Conservation (phyloP, 2,113 vertebrate genomes). For the Coptodon rendalli region DNA sequence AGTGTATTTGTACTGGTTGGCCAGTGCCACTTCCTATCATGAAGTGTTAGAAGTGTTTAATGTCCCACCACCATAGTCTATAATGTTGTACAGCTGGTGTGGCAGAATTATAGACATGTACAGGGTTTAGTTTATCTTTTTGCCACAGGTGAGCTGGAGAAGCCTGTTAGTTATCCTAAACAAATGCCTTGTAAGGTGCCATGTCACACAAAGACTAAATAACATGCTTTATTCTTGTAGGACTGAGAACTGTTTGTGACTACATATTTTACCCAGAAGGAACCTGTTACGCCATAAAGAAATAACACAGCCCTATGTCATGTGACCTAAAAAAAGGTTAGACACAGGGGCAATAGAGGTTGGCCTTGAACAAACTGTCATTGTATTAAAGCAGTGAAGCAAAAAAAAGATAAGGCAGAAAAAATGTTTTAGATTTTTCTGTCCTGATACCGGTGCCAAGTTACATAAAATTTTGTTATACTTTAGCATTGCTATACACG, state of each 20-base stretch:
- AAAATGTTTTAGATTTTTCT: background rate
- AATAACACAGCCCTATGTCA: background rate
- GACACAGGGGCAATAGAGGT: background rate
- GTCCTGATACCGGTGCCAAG: background rate
- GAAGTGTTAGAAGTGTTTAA: background rate
- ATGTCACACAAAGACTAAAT: background rate
- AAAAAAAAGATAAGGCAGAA: background rate
- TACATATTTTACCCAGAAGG: background rate
- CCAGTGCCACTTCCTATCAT: background rate
- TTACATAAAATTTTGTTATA: background rate
- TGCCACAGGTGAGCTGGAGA: background rate
- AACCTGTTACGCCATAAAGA: background rate
- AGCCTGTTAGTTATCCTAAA: background rate
- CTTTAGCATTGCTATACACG: background rate
- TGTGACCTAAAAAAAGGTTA: background rate
- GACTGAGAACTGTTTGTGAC: background rate
- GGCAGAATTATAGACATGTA: background rate
- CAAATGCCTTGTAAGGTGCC: background rate
- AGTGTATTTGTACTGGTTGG: background rate
- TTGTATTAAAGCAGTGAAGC: background rate
- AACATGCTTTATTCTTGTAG: background rate
- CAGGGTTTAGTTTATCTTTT: background rate
- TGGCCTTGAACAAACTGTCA: background rate
- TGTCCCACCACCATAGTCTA: background rate
- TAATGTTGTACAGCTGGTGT: background rate